These are phyloP conservation scores for Lepidurus packardi DNA, from an alignment of 1,140 invertebrate genomes.

Conservation along the genomic window DNA sequence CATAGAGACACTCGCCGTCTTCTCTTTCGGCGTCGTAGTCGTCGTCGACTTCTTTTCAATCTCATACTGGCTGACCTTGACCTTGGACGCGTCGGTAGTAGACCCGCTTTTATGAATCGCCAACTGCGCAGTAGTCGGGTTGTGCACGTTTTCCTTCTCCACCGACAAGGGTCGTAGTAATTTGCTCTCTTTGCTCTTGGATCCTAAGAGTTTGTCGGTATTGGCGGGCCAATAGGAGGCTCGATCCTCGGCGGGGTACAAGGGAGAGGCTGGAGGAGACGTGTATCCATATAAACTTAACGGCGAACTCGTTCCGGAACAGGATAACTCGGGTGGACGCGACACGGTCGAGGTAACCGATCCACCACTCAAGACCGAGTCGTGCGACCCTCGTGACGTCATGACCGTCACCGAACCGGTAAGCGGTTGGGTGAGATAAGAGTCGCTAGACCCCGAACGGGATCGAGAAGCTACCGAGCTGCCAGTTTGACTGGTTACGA, in stretches of 20 bases:
- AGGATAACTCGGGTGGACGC: conserved; percentile 37
- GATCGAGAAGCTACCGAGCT: conserved; percentile 43
- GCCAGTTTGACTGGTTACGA: conserved; percentile 44
- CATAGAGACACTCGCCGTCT: neutral
- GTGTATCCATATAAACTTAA: conserved; percentile 16
- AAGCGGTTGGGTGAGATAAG: conserved; percentile 46
- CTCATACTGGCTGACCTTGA: conserved; percentile 5
- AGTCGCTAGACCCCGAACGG: conserved; percentile 47
- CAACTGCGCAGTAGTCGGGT: neutral
- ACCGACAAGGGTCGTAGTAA: neutral
- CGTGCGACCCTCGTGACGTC: conserved; percentile 35
- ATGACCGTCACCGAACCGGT: conserved; percentile 46
- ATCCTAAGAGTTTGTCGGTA: conserved; percentile 37
- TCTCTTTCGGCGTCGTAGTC: neutral
- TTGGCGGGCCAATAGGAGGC: neutral
- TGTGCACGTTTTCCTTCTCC: conserved; percentile 27
- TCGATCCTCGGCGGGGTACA: conserved; percentile 45
- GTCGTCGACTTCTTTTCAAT: neutral
- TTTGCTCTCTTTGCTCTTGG: conserved; percentile 36
- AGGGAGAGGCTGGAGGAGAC: conserved; percentile 40
- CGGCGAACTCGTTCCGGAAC: conserved; percentile 31
- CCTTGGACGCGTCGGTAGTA: neutral
- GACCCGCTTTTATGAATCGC: conserved; percentile 7
- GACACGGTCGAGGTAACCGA: conserved; percentile 34
- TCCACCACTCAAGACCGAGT: conserved; percentile 28